Base-by-base conservation (phyloP, 1,140 invertebrate genomes). In the Lycorma delicatula region DNA sequence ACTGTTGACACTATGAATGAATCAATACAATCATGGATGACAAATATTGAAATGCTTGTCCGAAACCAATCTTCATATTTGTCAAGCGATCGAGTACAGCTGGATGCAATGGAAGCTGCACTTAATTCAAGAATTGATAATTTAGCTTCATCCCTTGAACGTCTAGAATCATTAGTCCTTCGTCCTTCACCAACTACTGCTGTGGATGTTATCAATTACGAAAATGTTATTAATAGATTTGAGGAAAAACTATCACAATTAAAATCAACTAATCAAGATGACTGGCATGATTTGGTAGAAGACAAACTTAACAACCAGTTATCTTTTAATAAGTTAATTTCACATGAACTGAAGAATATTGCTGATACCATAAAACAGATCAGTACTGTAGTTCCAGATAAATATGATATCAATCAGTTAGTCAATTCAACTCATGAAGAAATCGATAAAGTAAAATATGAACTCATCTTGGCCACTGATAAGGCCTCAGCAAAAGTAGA, bases 1-100 rank as follows among this genome's bases (percentile, higher is more conserved):
- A 76, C 75, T 4, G 71, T 87, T 11, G 80, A 83, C 38, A 77
- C 79, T 27, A 77, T 87, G 58, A 78, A 85, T 66, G 80, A 76
- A 56, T 79, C 80, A 51, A 66, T 88, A 58, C 75, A 81, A 23
- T 68, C 73, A 22, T 78, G 82, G 58, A 61, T 67, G 60, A 58
- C 52, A 1, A 63, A 64, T 47, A 46, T 67, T 11, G 65, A 60
- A 56, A 52, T 52, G 12, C 54, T 60, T 48, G 13, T 62, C 16
- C 31, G 34, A 1, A 49, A 57, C 12, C 47, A 34, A 28, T 57
- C 56, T 1, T 13, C 46, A 47, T n/a, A n/a, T n/a, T n/a, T n/a
- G n/a, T 16, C 34, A 56, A 34, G 48, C 29, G 31, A 56, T 26
- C 31, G 16, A 49, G 25, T 31, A 7, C 29, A 48, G 23, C 11